Base-by-base conservation (phyloP, 2,113 vertebrate genomes). In the Suricata suricatta region DNA sequence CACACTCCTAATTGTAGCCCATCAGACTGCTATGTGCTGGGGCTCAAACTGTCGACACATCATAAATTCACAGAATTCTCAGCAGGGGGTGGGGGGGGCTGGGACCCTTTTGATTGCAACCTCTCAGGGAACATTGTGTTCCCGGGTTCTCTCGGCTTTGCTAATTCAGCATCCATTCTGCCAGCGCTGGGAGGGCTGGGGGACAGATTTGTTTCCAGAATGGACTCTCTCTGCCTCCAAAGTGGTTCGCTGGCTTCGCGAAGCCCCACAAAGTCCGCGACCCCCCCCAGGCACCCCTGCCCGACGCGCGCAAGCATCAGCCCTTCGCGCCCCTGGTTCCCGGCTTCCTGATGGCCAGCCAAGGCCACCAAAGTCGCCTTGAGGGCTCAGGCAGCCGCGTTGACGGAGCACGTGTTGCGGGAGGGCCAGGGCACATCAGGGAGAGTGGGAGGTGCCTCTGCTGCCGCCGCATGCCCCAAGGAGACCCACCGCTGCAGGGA, bases 1-100 rank as follows among this genome's bases (percentile, higher is more conserved):
- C 95, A 84, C 92, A 47, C 64, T 97, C 97, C 66, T 98, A 96
- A 98, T 98, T 98, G 97, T 97, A 98, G 90, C 83, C 93, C 97
- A 96, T 97, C 96, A 95, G 96, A 64, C 92, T 93, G 87, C 95
- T 96, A 76, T 96, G 95, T 95, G 93, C 94, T 54, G 25, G 96
- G 97, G 88, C 96, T 97, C 98, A 97, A 98, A 96, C 83, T 96
- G 95, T 97, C 64, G 74, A 97, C 97, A 96, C 92, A 97, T 96
- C 89, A 96, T 93, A 98, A 98, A 97, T 97, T 98, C 95, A 93
- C 89, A 95, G 95, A 82, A 60, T 76, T 96, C 92, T 95, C 96
- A 82, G 94, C 93, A 95, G 90, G 93, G 93, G 86, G n/a, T 94
- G 71, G 96, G 82, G 82, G 41, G 72, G 69, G 87, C 92, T 96